Conservation (phyloP, 2,888 invertebrate species). For the Apodemia hepburni region DNA sequence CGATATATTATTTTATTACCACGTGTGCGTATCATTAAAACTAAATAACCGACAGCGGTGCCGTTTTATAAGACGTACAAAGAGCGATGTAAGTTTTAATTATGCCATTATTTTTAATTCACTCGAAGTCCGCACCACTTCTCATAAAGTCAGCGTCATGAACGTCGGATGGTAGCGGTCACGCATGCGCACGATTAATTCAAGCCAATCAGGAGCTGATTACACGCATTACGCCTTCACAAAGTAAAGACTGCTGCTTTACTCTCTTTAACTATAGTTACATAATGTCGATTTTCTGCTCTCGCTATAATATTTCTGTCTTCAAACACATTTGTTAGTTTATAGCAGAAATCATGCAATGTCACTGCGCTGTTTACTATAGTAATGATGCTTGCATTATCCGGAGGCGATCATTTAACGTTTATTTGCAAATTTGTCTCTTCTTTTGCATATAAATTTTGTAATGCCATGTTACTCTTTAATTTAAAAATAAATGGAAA, state of each 20-base stretch:
- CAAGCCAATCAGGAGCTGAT: conserved; percentile 76
- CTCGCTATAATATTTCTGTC: conserved; percentile 19
- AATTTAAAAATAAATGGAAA: neutral
- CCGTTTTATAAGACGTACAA: conserved; percentile 44
- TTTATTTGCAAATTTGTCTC: conserved; percentile 20
- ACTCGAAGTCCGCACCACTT: conserved; percentile 56
- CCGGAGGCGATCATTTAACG: conserved; percentile 30
- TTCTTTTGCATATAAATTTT: conserved; percentile 15
- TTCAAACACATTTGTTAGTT: conserved; percentile 26
- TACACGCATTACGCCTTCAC: conserved; percentile 71
- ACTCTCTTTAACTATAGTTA: conserved; percentile 35
- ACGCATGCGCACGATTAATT: conserved; percentile 77
- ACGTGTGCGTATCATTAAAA: conserved; percentile 38
- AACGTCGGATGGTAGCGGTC: conserved; percentile 67
- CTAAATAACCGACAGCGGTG: conserved; percentile 42
- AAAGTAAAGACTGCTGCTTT: conserved; percentile 42
- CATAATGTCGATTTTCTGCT: conserved; percentile 39
- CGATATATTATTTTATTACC: conserved; percentile 22
- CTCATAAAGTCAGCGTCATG: conserved; percentile 57
- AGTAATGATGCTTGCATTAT: conserved; percentile 39
- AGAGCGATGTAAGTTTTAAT: conserved; percentile 66
- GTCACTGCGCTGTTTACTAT: conserved; percentile 43
- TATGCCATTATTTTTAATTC: conserved; percentile 74
- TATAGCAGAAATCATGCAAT: conserved; percentile 67
- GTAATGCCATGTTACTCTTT: neutral